Conservation (phyloP, 37 sponge, comb jelly and placozoan genomes). For the Halisarca cf. caerulea region DNA sequence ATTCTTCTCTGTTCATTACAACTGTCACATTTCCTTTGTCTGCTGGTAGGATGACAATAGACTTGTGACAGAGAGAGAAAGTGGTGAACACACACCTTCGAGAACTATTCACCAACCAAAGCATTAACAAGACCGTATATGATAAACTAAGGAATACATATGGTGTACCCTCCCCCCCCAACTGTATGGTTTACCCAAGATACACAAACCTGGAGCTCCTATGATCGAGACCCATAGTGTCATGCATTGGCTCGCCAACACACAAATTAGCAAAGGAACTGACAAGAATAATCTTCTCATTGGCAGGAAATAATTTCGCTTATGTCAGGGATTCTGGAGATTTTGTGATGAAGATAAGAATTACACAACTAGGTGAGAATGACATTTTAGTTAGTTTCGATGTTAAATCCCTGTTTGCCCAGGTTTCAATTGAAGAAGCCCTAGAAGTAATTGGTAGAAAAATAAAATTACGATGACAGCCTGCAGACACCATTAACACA, state of each 20-base stretch:
- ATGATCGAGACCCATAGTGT: constrained; percentile 28
- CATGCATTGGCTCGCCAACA: constrained; percentile 9
- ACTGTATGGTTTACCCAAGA: background rate
- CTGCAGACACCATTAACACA: background rate
- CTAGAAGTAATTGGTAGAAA: background rate
- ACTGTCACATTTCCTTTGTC: constrained; percentile 16
- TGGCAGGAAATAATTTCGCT: background rate
- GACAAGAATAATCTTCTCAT: constrained; percentile 4
- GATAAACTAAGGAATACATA: constrained; percentile 1
- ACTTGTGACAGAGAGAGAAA: too few relatives aligned
- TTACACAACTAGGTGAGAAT: background rate
- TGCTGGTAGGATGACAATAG: constrained; percentile 6
- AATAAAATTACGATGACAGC: background rate
- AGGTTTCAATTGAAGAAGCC: constrained; percentile 14
- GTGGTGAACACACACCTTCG: too few relatives aligned
- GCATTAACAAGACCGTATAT: background rate
- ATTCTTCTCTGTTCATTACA: background rate
- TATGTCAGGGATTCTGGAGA: constrained; percentile 12
- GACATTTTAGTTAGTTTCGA: constrained; percentile 9
- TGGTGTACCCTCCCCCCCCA: background rate
- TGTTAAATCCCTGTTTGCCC: constrained; percentile 2
- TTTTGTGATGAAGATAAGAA: constrained; percentile 2
- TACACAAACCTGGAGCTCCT: constrained; percentile 9
- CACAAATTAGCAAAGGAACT: constrained; percentile 9
- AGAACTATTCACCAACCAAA: background rate